These are phyloP conservation scores for Onychomys arenicola DNA, from an alignment of 2,797 vertebrate species.

Conservation along the genomic window DNA sequence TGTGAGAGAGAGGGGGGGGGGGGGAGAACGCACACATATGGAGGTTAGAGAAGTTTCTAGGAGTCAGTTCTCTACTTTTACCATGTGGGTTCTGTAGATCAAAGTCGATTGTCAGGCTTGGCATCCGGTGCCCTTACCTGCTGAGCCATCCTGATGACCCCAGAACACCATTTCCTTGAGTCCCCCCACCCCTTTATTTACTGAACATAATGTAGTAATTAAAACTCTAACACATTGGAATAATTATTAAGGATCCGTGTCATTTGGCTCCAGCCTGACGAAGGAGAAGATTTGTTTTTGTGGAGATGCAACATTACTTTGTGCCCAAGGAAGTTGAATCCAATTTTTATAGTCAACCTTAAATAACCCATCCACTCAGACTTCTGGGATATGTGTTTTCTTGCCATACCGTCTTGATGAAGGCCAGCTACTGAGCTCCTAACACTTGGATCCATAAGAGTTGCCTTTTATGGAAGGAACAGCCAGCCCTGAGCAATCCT, in stretches of 20 bases:
- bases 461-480: conserved; percentile 77
- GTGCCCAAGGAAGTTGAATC: conserved; percentile 30
- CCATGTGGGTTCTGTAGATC: neutral
- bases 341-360: conserved; percentile 54
- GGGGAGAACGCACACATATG: too few relatives aligned
- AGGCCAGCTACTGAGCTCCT: conserved; percentile 42
- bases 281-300: neutral
- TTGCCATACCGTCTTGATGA: conserved; percentile 12
- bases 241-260: neutral
- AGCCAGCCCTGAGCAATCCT: neutral
- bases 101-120: too few relatives aligned
- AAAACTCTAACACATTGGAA: neutral
- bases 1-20: too few relatives aligned
- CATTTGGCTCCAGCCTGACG: neutral
- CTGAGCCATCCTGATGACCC: too few relatives aligned
- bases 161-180: neutral
- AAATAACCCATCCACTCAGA: conserved; percentile 40
- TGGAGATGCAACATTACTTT: neutral
- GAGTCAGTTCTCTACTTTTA: neutral
- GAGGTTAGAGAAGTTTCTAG: neutral
- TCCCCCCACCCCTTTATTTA: neutral
- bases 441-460: neutral
- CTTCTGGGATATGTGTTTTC: conserved; percentile 14
- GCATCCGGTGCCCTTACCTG: neutral
- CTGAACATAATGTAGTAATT: neutral